phyloP scores from a whole-genome alignment of 2,797 vertebrate genomes.

The Cynodonichthys magdalenae region DNA sequence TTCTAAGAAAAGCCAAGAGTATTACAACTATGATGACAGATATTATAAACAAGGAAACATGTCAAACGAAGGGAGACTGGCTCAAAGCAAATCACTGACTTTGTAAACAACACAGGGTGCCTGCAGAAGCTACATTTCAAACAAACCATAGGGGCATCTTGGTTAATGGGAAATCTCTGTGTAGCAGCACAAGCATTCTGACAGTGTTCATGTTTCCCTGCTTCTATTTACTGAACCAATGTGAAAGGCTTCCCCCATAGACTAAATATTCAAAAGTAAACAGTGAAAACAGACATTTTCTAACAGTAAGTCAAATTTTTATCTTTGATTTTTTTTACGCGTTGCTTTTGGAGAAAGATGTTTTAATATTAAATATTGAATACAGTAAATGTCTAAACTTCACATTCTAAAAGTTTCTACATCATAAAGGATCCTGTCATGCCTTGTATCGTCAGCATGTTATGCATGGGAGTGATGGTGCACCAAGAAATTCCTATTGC shows the following conservation, averaged over 20 bases:
- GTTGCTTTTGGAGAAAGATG: slow-evolving; percentile 60
- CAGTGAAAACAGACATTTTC: slow-evolving; percentile 71
- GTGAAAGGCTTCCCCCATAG: slow-evolving; percentile 44
- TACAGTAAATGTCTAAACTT: slow-evolving; percentile 45
- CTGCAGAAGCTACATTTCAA: slow-evolving; percentile 34
- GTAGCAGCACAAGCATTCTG: slow-evolving; percentile 28
- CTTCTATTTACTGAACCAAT: slow-evolving; percentile 56
- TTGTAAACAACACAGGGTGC: slow-evolving; percentile 26
- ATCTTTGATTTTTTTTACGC: slow-evolving; percentile 61
- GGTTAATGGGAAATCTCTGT: slow-evolving; percentile 48
- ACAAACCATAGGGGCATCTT: slow-evolving; percentile 22
- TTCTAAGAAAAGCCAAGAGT: slow-evolving; percentile 18
- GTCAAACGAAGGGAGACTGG: slow-evolving; percentile 1
- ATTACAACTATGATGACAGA: slow-evolving; percentile 30
- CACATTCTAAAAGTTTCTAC: slow-evolving; percentile 15
- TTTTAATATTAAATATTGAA: slow-evolving; percentile 77
- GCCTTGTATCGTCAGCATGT: slow-evolving; percentile 17
- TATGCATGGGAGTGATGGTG: slow-evolving; percentile 36
- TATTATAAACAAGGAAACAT: slow-evolving; percentile 24
- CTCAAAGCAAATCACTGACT: slow-evolving; percentile 29
- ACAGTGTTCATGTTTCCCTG: slow-evolving; percentile 35
- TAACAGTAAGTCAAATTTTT: slow-evolving; percentile 64
- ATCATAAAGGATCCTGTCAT: slow-evolving; percentile 35
- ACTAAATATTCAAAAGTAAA: slow-evolving; percentile 76
- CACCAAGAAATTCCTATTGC: slow-evolving; percentile 33